phyloP scores from a whole-genome alignment of 2,113 vertebrate species.

The Cygnus buccinator region DNA sequence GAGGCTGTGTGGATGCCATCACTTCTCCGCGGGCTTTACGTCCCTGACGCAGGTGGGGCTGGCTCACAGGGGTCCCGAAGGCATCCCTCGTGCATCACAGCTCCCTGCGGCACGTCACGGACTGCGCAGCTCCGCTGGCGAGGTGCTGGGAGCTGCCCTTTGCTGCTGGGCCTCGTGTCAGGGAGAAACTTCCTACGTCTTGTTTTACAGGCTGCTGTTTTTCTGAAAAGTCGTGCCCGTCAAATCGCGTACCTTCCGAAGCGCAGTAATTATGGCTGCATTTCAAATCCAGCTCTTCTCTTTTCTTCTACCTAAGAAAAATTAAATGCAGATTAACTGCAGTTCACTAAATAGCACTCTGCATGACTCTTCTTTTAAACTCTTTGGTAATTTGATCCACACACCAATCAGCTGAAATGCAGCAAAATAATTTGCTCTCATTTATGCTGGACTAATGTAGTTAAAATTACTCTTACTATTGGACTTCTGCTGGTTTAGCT shows the following conservation, averaged over 20 bases:
- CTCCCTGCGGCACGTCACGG: accelerated
- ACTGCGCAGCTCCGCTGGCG: neutral
- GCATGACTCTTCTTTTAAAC: conserved; percentile 37
- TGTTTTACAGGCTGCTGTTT: neutral
- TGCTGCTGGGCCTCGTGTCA: neutral
- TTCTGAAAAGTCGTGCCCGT: neutral
- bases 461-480: conserved; percentile 1
- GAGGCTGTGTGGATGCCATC: neutral
- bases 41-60: neutral
- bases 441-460: conserved; percentile 5
- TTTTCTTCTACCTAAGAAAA: neutral
- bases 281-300: neutral
- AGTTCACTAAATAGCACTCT: neutral
- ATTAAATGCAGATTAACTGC: conserved; percentile 34
- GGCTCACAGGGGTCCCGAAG: neutral
- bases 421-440: conserved; percentile 46
- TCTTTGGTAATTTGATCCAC: conserved; percentile 17
- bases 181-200: neutral
- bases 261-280: accelerated
- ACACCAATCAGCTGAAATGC: conserved; percentile 26
- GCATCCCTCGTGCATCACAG: neutral
- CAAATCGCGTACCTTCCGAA: neutral
- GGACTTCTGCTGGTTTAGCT: conserved; percentile 4
- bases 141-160: accelerated
- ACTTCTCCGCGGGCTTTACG: accelerated